These are phyloP conservation scores for Caenorhabditis parvicauda DNA, from an alignment of 2,888 invertebrate genomes.

Conservation along the genomic window DNA sequence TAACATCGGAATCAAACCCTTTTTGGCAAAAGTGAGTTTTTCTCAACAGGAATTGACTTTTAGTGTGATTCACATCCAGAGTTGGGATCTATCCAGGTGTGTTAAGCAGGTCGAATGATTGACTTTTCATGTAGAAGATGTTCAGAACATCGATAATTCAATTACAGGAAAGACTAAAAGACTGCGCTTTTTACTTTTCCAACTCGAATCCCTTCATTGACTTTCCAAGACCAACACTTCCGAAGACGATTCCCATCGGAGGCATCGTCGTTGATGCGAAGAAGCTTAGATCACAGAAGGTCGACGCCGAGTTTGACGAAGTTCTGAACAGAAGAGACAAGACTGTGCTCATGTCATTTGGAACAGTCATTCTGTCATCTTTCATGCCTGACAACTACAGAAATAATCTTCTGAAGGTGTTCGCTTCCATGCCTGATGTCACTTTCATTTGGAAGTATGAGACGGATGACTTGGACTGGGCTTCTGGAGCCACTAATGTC, in stretches of 20 bases:
- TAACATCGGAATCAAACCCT: no score
- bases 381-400: conserved; percentile 13
- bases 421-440: conserved; percentile 18
- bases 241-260: conserved; percentile 29
- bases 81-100: no score
- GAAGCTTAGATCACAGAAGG: conserved; percentile 4
- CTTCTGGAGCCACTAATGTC: conserved; percentile 5
- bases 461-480: conserved; percentile 16
- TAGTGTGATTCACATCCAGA: no score
- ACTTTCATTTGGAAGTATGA: conserved; percentile 38
- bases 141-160: no score
- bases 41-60: no score
- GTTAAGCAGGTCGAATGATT: no score
- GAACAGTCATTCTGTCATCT: conserved; percentile 10
- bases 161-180: conserved; percentile 15
- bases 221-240: conserved; percentile 20
- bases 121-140: no score
- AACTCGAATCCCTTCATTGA: conserved; percentile 32
- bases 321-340: conserved; percentile 3
- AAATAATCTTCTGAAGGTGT: conserved; percentile 8
- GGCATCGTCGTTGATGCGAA: conserved; percentile 24
- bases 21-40: no score
- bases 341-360: conserved; percentile 17
- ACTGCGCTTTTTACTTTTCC: conserved; percentile 18
- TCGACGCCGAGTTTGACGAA: conserved; percentile 7